Evolutionary conservation across 1,140 invertebrate genomes (phyloP).

Genomic region (Scaptodrosophila lebanonensis): DNA sequence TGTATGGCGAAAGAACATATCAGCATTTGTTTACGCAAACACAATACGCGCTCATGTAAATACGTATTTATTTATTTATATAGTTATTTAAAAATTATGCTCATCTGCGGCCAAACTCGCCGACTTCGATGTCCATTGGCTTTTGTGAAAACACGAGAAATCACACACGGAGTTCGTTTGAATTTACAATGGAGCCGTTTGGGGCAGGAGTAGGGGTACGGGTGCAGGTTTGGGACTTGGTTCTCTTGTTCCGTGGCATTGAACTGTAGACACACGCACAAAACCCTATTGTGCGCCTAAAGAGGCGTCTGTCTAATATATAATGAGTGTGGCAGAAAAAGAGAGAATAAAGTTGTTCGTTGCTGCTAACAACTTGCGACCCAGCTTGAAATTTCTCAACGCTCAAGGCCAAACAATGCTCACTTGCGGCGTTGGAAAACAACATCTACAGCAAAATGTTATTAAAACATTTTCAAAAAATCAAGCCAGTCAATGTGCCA

Average conservation of each 20-base stretch:
- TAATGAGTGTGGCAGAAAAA: not conserved
- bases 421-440: no score
- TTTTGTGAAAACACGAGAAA: no score
- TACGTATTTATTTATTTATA: slow-evolving; percentile 52
- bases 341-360: slow-evolving; percentile 28
- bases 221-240: slow-evolving; percentile 1
- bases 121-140: not conserved
- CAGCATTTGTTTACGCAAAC: slow-evolving; percentile 20
- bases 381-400: slow-evolving; percentile 33
- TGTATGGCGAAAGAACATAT: not conserved
- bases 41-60: no score
- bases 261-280: slow-evolving; percentile 46
- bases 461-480: slow-evolving; percentile 66
- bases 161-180: no score
- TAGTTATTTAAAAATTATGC: slow-evolving; percentile 57
- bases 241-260: slow-evolving; percentile 61
- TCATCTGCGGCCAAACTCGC: slow-evolving; percentile 20
- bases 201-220: no score
- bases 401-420: slow-evolving; percentile 63
- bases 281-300: no score
- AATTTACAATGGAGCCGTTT: no score
- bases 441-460: no score
- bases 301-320: no score
- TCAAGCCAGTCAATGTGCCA: no score
- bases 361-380: slow-evolving; percentile 3